Base-by-base conservation (phyloP, 2,797 vertebrate genomes). In the Sebastes elongatus region DNA sequence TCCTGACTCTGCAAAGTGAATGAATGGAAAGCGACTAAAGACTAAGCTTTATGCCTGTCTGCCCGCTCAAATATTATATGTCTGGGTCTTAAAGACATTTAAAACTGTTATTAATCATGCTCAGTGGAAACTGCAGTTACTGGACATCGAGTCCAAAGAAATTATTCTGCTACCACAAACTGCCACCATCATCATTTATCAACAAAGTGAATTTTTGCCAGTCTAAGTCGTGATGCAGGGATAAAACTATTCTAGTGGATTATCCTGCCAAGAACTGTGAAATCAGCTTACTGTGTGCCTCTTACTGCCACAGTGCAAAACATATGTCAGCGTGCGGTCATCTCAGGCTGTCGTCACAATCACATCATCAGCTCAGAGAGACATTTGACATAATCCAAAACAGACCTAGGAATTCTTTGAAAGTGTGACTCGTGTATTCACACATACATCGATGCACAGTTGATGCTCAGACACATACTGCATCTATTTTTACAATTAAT, bases 211-310 rank as follows among this genome's bases (percentile, higher is more conserved):
- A 76, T 79, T 81, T 49, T 68, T 81, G 57, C 68, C 60, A 6
- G 61, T 84, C 56, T 28, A 73, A 80, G 76, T 85, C 80, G 22
- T 75, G 77, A 80, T 74, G 66, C 78, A 52, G 72, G 79, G 76
- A 87, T 86, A 74, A 76, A 89, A 85, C 67, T 75, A 73, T 76
- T 87, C 32, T 53, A 30, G 67, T 63, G 74, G 86, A 90, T 89
- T 87, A 91, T 86, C 74, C 74, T 74, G 67, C 83, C 76, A 81
- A 72, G 69, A 84, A 80, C 66, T 83, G 81, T 79, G 62, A 90
- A 90, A 90, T 89, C 87, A 86, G 88, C 80, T 88, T 85, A 88
- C 79, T 82, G 84, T 66, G 70, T 71, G 57, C 49, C 85, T 86
- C 86, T 82, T 79, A 27, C 64, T 71, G 81, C 81, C 62, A 78